Base-by-base conservation (phyloP, 2,888 invertebrate genomes). In the Nymphalis urticae region DNA sequence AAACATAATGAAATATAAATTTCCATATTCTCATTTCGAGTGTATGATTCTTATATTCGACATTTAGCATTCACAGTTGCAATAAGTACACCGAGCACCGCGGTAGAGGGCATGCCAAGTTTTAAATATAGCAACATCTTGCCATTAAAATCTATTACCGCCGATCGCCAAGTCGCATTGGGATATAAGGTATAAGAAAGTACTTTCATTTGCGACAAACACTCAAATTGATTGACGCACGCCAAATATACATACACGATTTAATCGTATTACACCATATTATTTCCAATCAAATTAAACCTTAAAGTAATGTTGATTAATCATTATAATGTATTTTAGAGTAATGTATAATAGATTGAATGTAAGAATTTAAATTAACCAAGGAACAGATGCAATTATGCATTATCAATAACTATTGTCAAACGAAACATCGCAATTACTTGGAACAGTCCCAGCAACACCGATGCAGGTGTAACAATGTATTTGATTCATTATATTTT, bases 91-190 rank as follows among this genome's bases (percentile, higher is more conserved):
- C n/a, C 79, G 77, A 79, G 75, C 77, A 77, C 76, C 77, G 73
- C 68, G 73, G 60, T 78, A 53, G 66, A 59, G 42, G 42, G 42
- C 42, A 81, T 88, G 88, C 88, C 88, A 89, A 89, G 84, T 81
- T 83, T 42, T 87, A 88, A 82, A 86, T 85, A 80, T 89, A 89
- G 88, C 76, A 75, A 78, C 78, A 75, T 77, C 78, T 79, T 75
- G 79, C 79, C 78, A 82, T 82, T 83, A 80, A 80, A 79, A 75
- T 80, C 78, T 82, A 82, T 76, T 79, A 80, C 76, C 77, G 71
- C 72, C 72, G 78, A 83, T 78, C 75, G 87, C 89, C 88, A 88
- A 88, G 83, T 85, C 85, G 80, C 81, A 82, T 82, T 79, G 75
- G 80, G 81, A 85, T 70, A 71, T 73, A 64, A 74, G 61, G 68